Percentiles rank a stretch among this genome's conserved stretches.
phyloP scores from a whole-genome alignment of 1,140 invertebrate species.

The Metaphire vulgaris region DNA sequence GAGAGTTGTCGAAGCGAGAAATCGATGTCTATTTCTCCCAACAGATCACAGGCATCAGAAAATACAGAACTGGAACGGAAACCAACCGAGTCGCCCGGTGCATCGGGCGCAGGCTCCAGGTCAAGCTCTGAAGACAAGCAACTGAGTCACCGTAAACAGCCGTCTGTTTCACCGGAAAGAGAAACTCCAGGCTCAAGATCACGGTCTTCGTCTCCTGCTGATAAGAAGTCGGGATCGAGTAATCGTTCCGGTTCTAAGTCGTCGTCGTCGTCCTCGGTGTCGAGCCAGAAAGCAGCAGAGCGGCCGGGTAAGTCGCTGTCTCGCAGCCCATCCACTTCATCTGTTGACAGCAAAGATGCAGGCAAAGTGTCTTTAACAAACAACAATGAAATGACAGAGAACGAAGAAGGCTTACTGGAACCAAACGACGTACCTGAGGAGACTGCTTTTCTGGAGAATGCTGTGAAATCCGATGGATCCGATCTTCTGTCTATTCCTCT shows the following conservation, averaged over 20 bases:
- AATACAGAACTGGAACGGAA: not conserved
- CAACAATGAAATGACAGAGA: not conserved
- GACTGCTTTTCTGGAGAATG: not conserved
- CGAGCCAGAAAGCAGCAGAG: not conserved
- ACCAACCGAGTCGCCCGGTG: not conserved
- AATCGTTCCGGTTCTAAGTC: not conserved
- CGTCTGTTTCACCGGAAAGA: not conserved
- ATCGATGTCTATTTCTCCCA: not conserved
- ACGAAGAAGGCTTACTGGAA: not conserved
- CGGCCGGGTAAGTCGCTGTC: not conserved
- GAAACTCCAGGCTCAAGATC: not conserved
- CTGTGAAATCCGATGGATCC: not conserved
- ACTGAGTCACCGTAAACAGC: not conserved
- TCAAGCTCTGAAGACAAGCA: not conserved
- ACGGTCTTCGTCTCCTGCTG: not conserved
- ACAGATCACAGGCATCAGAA: not conserved
- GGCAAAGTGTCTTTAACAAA: not conserved
- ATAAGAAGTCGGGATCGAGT: not conserved
- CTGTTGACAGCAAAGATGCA: not conserved
- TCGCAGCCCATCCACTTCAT: not conserved
- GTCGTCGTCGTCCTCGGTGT: not conserved
- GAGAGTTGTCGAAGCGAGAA: not conserved
- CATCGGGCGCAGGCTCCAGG: not conserved
- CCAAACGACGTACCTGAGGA: not conserved
- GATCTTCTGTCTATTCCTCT: not conserved